These are phyloP conservation scores for Rhopalosiphum maidis DNA, from an alignment of 1,140 invertebrate species.

Conservation along the genomic window DNA sequence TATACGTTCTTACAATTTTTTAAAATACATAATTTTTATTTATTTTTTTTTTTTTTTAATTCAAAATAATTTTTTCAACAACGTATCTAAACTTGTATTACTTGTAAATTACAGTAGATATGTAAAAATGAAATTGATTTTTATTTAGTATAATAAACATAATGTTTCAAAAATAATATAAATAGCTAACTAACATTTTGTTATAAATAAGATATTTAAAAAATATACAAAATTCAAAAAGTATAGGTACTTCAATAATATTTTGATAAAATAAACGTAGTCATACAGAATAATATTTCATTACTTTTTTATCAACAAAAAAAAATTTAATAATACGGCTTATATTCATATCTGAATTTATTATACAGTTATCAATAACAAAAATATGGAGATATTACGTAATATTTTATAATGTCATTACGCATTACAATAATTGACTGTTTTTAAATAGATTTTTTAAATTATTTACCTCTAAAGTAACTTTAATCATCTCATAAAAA, in stretches of 20 bases:
- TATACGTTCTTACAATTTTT: too few species aligned
- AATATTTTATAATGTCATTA: too few species aligned
- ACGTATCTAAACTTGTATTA: neutral
- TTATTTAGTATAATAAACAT: neutral
- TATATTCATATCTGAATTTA: neutral
- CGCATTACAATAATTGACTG: neutral
- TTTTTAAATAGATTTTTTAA: neutral
- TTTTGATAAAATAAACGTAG: neutral
- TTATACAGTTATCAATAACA: neutral
- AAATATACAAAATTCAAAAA: neutral
- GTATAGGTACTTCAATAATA: neutral
- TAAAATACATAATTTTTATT: too few species aligned
- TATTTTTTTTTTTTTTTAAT: too few species aligned
- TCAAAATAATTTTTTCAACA: neutral
- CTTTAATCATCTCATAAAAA: neutral
- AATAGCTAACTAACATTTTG: neutral
- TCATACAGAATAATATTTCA: too few species aligned
- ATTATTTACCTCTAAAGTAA: neutral
- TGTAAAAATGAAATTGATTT: neutral
- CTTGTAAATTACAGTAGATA: neutral
- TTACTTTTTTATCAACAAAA: too few species aligned
- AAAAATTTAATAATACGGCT: neutral
- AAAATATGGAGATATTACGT: neutral
- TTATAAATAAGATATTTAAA: neutral
- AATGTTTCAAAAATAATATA: neutral